Evolutionary conservation across 2,888 invertebrate species (phyloP), one percentile per base, ranked within the genome.

Genomic region (Andrena fulva): DNA sequence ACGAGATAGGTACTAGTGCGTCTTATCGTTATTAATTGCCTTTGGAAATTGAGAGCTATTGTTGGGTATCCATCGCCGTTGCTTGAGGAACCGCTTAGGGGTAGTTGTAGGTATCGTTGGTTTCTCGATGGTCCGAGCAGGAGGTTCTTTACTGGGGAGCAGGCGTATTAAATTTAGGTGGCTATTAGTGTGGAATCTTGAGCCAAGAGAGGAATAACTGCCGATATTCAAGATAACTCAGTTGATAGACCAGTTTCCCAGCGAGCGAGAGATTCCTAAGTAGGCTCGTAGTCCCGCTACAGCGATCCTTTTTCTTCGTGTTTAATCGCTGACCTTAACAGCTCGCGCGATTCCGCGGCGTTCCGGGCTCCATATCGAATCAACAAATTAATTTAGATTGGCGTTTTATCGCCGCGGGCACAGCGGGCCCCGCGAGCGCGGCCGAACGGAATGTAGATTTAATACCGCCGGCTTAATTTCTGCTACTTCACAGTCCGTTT

Each of bases 1-100:
- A n/a, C 12, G 12, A 7, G 88, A 87, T 87, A 7, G 88, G 87
- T 87, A 84, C 35, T 33, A 67, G 6, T 10, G 29, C 8, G n/a
- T 0, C 59, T 87, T 89, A 88, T 89, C 87, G 62, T 2, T 12
- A 1, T 70, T 48, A 16, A 56, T n/a, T 27, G 60, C 54, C 48
- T 54, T 20, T 16, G 64, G 63, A 77, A 77, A 75, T 77, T 67
- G 29, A 68, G 48, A 73, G 50, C 24, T 56, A 56, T 69, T 52
- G 27, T 29, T 52, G 24, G 48, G 12, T 24, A 71, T 35, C 54
- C 35, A 10, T 2, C 12, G 50, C 4, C 16, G 42, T 42, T 42
- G 42, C 42, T 42, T 1, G 42, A 42, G 16, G 16, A 42, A 5
- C 12, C 16, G 8, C 0, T 8, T 35, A 42, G 42, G 42, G 42